phyloP scores from a whole-genome alignment of 2,888 invertebrate species.

The Drosophila nr. perissopoda region DNA sequence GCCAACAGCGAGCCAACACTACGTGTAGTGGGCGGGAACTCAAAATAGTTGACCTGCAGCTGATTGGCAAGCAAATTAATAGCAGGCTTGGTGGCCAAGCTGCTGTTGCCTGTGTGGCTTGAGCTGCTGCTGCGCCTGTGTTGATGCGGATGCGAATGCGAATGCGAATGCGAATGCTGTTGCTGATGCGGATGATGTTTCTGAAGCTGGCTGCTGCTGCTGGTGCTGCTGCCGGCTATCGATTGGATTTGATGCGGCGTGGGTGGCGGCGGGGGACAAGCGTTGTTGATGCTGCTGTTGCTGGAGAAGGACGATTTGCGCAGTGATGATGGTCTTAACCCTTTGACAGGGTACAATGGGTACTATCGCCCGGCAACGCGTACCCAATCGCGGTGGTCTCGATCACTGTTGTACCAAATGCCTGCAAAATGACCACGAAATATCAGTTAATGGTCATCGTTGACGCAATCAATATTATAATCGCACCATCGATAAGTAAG shows the following conservation, averaged over 20 bases:
- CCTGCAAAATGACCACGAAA: slow-evolving; percentile 64
- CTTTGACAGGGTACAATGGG: slow-evolving; percentile 85
- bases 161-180: slow-evolving; percentile 23
- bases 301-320: slow-evolving; percentile 83
- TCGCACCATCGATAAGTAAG: slow-evolving; percentile 62
- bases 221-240: slow-evolving; percentile 52
- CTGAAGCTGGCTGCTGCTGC: slow-evolving; percentile 45
- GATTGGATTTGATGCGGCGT: slow-evolving; percentile 70
- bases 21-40: slow-evolving; percentile 70
- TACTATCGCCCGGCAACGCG: slow-evolving; percentile 86
- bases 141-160: slow-evolving; percentile 36
- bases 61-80: slow-evolving; percentile 75
- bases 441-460: neutral
- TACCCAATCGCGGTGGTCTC: slow-evolving; percentile 85
- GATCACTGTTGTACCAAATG: slow-evolving; percentile 85
- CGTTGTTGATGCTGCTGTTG: slow-evolving; percentile 80
- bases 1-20: slow-evolving; percentile 48
- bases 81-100: slow-evolving; percentile 65
- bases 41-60: slow-evolving; percentile 80
- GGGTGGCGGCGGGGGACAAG: slow-evolving; percentile 82
- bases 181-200: slow-evolving; percentile 41
- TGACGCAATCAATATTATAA: slow-evolving; percentile 28
- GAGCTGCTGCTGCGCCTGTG: slow-evolving; percentile 35
- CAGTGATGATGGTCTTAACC: slow-evolving; percentile 85
- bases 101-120: slow-evolving; percentile 38